Evolutionary conservation across 2,113 vertebrate species (phyloP).

Genomic region (Tachysurus vachellii): DNA sequence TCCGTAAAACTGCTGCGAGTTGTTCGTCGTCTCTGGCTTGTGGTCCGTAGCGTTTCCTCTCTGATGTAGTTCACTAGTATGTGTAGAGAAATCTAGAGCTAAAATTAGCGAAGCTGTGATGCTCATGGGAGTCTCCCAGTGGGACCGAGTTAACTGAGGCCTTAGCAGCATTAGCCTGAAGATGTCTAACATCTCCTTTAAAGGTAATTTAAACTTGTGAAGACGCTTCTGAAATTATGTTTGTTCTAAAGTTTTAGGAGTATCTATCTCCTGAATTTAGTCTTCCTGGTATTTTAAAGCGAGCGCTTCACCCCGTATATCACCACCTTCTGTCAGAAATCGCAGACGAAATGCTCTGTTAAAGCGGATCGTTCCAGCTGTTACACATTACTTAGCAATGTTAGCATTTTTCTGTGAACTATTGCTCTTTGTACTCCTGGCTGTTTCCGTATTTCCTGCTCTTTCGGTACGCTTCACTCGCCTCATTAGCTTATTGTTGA

Average conservation of each 20-base stretch:
- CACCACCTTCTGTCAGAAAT: not conserved
- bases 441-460: not conserved
- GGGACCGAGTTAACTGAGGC: not conserved
- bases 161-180: not conserved
- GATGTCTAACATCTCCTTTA: not conserved
- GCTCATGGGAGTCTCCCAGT: not conserved
- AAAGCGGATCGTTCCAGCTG: not conserved
- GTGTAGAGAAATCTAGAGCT: not conserved
- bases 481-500: not conserved
- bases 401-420: slow-evolving; percentile 3
- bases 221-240: not conserved
- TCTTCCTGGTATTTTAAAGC: not conserved
- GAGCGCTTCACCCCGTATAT: not conserved
- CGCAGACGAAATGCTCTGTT: not conserved
- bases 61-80: not conserved
- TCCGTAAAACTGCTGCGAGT: not conserved
- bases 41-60: not conserved
- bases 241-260: not conserved
- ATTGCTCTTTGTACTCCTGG: not conserved
- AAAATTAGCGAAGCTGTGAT: slow-evolving; percentile 3
- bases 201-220: not conserved
- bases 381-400: not conserved
- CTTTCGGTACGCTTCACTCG: not conserved
- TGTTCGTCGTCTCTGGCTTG: too few relatives aligned
- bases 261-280: not conserved